These are phyloP conservation scores for Gallinago nigripennis DNA, from an alignment of 2,797 vertebrate genomes.

Conservation along the genomic window DNA sequence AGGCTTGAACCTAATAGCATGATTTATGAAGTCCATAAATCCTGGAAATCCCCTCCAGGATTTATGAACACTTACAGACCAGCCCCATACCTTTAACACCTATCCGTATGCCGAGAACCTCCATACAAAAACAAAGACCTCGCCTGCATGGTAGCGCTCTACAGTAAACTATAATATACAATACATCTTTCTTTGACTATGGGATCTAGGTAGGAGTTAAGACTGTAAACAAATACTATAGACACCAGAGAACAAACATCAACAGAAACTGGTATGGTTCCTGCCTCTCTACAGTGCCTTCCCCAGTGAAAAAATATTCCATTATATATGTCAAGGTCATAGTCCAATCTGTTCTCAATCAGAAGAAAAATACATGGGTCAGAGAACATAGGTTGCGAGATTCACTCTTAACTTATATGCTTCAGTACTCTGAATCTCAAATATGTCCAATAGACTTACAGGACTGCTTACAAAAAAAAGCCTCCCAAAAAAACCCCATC, in stretches of 20 bases:
- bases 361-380: background rate
- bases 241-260: background rate
- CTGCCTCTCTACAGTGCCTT: background rate
- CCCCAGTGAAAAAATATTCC: background rate
- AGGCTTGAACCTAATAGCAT: background rate
- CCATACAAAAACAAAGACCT: background rate
- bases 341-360: background rate
- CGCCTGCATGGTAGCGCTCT: fast-evolving
- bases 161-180: background rate
- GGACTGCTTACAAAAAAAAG: background rate
- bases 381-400: background rate
- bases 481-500: fast-evolving
- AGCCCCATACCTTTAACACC: background rate
- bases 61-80: background rate
- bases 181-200: background rate
- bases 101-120: background rate
- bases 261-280: background rate
- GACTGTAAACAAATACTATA: background rate
- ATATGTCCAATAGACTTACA: background rate
- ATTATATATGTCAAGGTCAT: background rate
- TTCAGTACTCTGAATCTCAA: background rate
- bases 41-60: background rate
- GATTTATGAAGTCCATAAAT: background rate
- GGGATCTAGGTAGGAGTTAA: background rate
- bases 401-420: background rate